Conservation (phyloP, 2,888 invertebrate genomes). For the Lasioglossum marginatum region DNA sequence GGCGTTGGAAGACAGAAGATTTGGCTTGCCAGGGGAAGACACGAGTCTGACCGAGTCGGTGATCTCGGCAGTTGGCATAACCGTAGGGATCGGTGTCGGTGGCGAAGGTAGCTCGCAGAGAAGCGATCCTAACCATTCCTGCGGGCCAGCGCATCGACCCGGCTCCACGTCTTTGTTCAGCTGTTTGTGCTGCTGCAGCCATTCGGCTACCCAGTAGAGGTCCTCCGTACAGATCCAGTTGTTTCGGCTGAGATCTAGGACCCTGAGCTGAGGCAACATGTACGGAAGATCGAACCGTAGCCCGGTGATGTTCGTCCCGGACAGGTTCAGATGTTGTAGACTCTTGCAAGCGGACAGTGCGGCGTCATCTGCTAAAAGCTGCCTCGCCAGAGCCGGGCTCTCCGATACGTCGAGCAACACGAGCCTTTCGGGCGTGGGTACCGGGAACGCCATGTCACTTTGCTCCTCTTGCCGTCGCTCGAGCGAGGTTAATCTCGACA, state of each 20-base stretch:
- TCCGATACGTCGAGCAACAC: slow-evolving; percentile 91
- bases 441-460: slow-evolving; percentile 89
- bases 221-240: slow-evolving; percentile 89
- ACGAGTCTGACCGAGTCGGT: slow-evolving; percentile 31
- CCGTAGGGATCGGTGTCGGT: slow-evolving; percentile 60
- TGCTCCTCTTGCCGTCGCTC: slow-evolving; percentile 84
- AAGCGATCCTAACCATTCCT: slow-evolving; percentile 69
- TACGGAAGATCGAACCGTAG: slow-evolving; percentile 89
- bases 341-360: slow-evolving; percentile 90
- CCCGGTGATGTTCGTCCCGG: slow-evolving; percentile 87
- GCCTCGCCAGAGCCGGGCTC: slow-evolving; percentile 90
- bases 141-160: slow-evolving; percentile 73
- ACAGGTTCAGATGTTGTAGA: slow-evolving; percentile 89
- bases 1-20: slow-evolving; percentile 61
- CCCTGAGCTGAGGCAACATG: slow-evolving; percentile 89
- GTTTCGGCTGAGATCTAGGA: slow-evolving; percentile 89
- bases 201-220: slow-evolving; percentile 88
- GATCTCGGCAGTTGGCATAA: slow-evolving; percentile 38
- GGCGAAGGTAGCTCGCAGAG: slow-evolving; percentile 76
- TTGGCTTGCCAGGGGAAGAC: slow-evolving; percentile 42
- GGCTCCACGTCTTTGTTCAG: slow-evolving; percentile 71
- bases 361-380: slow-evolving; percentile 90
- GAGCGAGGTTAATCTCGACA: slow-evolving; percentile 87
- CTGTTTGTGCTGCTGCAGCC: slow-evolving; percentile 87
- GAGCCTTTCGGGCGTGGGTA: slow-evolving; percentile 89